A percentile compares a stretch with the other conserved stretches of the same genome.
These are phyloP conservation scores for Atta texana DNA, from an alignment of 1,140 invertebrate species.

Conservation along the genomic window DNA sequence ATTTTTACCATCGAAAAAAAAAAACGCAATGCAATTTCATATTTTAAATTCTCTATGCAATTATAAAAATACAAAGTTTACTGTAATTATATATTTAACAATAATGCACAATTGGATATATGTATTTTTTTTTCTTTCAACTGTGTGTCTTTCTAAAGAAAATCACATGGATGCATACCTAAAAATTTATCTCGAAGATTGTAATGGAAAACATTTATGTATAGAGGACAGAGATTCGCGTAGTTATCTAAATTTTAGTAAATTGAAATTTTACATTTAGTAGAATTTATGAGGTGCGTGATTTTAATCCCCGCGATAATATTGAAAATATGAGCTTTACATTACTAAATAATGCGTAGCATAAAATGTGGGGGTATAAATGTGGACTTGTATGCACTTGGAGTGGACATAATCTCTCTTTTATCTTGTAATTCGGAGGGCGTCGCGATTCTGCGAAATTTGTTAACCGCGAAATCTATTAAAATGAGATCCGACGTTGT, in stretches of 20 bases:
- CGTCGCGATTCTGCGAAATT: slow-evolving; percentile 22
- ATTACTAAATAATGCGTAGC: slow-evolving; percentile 21
- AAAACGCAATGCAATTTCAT: slow-evolving; percentile 34
- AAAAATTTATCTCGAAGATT: slow-evolving; percentile 3
- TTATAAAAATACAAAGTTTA: background rate
- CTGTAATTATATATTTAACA: background rate
- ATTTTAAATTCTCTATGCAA: slow-evolving; percentile 9
- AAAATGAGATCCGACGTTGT: slow-evolving; percentile 19
- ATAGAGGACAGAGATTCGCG: background rate
- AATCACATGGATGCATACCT: too few relatives aligned
- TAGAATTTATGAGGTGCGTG: background rate
- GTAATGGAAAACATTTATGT: background rate
- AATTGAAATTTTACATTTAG: slow-evolving; percentile 2
- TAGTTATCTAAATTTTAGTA: background rate
- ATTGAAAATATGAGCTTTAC: slow-evolving; percentile 10
- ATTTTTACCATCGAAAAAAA: slow-evolving; percentile 25
- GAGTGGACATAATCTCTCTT: slow-evolving; percentile 34
- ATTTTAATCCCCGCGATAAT: background rate
- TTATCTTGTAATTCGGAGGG: background rate
- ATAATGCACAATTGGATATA: slow-evolving; percentile 20
- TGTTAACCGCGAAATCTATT: slow-evolving; percentile 49
- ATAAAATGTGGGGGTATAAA: background rate
- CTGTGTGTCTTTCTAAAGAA: background rate
- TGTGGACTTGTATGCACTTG: background rate
- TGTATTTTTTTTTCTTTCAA: background rate